phyloP scores from a whole-genome alignment of 2,888 invertebrate species.

The Leptopterna dolabrata region DNA sequence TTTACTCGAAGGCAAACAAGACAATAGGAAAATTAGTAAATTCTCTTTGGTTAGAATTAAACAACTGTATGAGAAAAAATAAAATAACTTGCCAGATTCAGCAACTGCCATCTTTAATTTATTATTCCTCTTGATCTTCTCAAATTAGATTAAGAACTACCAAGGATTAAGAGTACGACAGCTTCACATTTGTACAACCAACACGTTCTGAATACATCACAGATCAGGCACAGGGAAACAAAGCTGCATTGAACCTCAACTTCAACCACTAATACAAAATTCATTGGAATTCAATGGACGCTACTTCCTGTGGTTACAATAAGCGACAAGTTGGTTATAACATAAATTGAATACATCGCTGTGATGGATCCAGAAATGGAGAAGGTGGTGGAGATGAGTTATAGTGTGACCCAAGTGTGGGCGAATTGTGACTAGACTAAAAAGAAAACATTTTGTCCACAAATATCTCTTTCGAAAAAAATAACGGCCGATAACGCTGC shows the following conservation, averaged over 20 bases:
- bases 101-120: too few species aligned
- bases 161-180: neutral
- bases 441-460: neutral
- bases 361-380: neutral
- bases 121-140: neutral
- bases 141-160: neutral
- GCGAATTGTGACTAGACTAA: conserved; percentile 1
- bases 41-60: neutral
- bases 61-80: neutral
- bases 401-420: neutral
- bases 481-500: neutral
- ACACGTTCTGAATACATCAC: neutral
- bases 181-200: neutral
- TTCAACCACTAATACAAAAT: neutral
- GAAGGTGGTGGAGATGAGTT: neutral
- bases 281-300: neutral
- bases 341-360: neutral
- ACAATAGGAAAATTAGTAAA: neutral
- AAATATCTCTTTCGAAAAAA: neutral
- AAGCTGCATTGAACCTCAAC: neutral
- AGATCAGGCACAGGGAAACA: neutral
- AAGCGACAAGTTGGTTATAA: neutral
- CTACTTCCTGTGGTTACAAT: neutral
- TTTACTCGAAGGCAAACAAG: neutral
- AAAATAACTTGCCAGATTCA: neutral